Evolutionary conservation across 2,888 invertebrate species (phyloP).

Genomic region (Leptarthrus brevirostris): DNA sequence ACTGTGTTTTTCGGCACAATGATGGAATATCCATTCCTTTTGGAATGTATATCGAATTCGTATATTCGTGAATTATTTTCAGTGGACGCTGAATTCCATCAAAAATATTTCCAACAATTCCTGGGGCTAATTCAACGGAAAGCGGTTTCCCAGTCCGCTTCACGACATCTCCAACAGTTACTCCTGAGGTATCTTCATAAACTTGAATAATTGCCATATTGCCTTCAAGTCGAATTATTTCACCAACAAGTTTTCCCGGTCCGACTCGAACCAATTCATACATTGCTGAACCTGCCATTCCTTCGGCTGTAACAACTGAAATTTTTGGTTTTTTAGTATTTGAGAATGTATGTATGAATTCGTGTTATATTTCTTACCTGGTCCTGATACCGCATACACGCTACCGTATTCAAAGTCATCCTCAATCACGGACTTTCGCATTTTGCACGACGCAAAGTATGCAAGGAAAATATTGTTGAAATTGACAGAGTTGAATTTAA

Average conservation of each 20-base stretch:
- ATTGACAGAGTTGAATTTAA: too few relatives aligned
- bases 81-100: constrained; percentile 99
- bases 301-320: constrained; percentile 96
- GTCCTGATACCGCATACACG: constrained; percentile 97
- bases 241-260: constrained; percentile 96
- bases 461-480: too few relatives aligned
- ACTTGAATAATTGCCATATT: constrained; percentile 99
- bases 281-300: constrained; percentile 99
- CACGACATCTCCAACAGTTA: constrained; percentile 99
- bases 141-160: constrained; percentile 97
- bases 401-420: constrained; percentile 90
- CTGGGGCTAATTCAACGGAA: constrained; percentile 98
- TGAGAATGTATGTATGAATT: too few relatives aligned
- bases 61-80: constrained; percentile 92
- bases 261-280: constrained; percentile 99
- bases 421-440: too few relatives aligned
- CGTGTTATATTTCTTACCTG: constrained; percentile 77
- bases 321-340: constrained; percentile 48
- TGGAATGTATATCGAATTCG: constrained; percentile 97
- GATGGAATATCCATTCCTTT: constrained; percentile 96
- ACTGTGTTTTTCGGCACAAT: constrained; percentile 79
- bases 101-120: constrained; percentile 98
- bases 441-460: too few relatives aligned
- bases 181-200: constrained; percentile 95
- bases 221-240: constrained; percentile 98